These are phyloP conservation scores for Nycticebus coucang DNA, from an alignment of 2,113 vertebrate species.

Conservation along the genomic window DNA sequence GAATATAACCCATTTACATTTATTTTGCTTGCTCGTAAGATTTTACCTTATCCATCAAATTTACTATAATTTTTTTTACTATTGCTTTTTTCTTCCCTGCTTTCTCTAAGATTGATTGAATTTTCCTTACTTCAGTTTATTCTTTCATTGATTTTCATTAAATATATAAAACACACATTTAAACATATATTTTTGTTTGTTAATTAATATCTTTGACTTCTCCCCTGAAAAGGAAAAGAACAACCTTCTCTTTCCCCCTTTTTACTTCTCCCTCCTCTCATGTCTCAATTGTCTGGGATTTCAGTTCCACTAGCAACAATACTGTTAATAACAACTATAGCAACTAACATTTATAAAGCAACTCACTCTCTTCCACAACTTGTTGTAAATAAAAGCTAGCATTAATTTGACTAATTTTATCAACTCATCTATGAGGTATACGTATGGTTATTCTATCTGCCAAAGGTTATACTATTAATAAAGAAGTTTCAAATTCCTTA, in stretches of 20 bases:
- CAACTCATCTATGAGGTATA: background rate
- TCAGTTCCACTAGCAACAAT: background rate
- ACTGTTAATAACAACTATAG: background rate
- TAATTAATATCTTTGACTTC: background rate
- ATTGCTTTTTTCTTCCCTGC: background rate
- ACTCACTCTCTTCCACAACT: background rate
- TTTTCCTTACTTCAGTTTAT: conserved; percentile 4
- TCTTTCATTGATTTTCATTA: background rate
- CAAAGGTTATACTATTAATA: background rate
- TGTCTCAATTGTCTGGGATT: background rate
- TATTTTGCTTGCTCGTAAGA: background rate
- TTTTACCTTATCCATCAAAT: background rate
- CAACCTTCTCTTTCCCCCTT: background rate
- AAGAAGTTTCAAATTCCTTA: background rate
- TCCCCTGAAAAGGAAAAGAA: background rate
- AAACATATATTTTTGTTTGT: background rate
- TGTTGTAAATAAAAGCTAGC: background rate
- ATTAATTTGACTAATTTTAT: background rate
- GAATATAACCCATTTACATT: background rate
- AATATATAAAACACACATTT: conserved; percentile 1
- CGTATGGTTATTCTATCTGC: background rate
- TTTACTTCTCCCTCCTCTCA: background rate
- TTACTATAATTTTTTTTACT: background rate
- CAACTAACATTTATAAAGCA: background rate
- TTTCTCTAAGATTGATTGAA: background rate